Base-by-base conservation (phyloP, 2,113 vertebrate species). In the Dryoscopus gambensis region DNA sequence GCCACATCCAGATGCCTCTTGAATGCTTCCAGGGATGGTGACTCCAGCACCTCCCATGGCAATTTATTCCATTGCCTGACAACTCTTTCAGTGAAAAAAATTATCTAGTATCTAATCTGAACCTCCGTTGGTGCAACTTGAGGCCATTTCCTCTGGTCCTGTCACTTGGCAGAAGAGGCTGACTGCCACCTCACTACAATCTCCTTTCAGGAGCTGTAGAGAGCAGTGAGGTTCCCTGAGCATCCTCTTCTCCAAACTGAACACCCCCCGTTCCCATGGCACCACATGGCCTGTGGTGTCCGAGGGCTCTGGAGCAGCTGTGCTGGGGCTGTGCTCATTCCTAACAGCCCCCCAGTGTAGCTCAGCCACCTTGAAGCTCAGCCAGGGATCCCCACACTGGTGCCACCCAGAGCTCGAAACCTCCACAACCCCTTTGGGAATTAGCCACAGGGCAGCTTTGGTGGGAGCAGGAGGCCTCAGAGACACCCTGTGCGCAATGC, bases 271-370 rank as follows among this genome's bases (percentile, higher is more conserved):
- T 35, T n/a, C 30, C 62, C 12, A 7, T 2, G 25, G 65, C 30
- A 75, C 70, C 5, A 6, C 40, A 9, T 0, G 0, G 57, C 33
- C 68, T 0, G 0, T 12, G 28, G 39, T 53, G 59, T 59, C 55
- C 1, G 0, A 35, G 49, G 31, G 59, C 55, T 60, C 55, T 11
- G 27, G 33, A 35, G 5, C 14, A 3, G 47, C 50, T 13, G 6
- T 27, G 74, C 18, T 0, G 2, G 33, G 22, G 25, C 39, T 10
- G 3, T 15, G 33, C 60, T 55, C 44, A 35, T 35, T 50, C 35
- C 44, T 31, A 50, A 37, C 20, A 25, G 18, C 15, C 15, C 22
- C 27, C 16, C 57, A 57, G 0, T 0, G 0, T 4, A 3, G 28
- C 69, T 56, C 15, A 3, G 53, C 7, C 35, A 16, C 65, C 22